Base-by-base conservation (phyloP, 2,113 vertebrate genomes). In the Prunella himalayana region DNA sequence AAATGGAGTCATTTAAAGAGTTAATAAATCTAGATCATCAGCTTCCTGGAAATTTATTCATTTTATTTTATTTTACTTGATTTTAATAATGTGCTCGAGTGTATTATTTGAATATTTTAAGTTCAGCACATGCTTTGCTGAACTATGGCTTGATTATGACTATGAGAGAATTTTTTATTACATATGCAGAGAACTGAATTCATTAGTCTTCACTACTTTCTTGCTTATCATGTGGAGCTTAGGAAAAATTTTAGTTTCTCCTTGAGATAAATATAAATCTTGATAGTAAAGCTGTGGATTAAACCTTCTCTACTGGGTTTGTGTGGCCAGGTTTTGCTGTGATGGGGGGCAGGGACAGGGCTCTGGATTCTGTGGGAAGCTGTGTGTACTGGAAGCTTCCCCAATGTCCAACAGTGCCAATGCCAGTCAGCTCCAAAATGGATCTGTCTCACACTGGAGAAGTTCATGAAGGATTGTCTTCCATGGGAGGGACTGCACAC, bases 71-170 rank as follows among this genome's bases (percentile, higher is more conserved):
- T 91, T 92, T 90, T 90, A 87, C 75, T 70, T 87, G 37, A 84
- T 88, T 94, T 89, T 92, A 94, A 90, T 88, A 54, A 83, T 83
- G 47, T 92, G 35, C 31, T 88, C 28, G 54, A 86, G 86, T 92
- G 41, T 80, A 86, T 90, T 94, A 88, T 35, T 91, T 91, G 66
- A 86, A 77, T 93, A 94, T 90, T 95, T 90, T 66, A 94, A 91
- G 64, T 94, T 94, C 72, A 86, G 73, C 51, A 81, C 53, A 78
- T 92, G 71, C 64, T 86, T 95, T 92, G 42, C 71, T 90, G 78
- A 96, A 81, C 87, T 83, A 77, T 73, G 71, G 18, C 71, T 95
- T 90, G 69, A 90, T 88, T 86, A 85, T 9, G 1, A 70, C 85
- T 88, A 33, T 35, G 60, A 90, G 47, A 54, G 45, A 94, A 65